Percentiles rank a stretch among this genome's conserved stretches.
Evolutionary conservation across 2,113 vertebrate genomes (phyloP).

Genomic region (Brachypteracias leptosomus): DNA sequence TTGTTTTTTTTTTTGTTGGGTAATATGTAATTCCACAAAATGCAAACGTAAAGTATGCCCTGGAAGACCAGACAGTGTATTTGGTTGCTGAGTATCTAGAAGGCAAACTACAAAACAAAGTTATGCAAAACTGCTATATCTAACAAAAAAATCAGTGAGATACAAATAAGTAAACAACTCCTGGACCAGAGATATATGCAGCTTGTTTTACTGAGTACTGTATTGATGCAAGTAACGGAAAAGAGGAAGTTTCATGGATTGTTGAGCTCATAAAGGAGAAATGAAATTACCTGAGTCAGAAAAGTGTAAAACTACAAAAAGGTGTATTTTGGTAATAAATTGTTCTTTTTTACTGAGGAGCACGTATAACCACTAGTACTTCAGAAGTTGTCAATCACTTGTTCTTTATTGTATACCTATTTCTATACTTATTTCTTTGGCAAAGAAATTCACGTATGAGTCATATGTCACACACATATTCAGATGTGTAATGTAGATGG

Average conservation of each 20-base stretch:
- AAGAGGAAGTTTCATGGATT: not conserved
- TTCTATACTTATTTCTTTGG: not conserved
- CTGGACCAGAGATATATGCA: not conserved
- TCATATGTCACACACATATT: too few species aligned
- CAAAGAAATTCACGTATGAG: too few species aligned
- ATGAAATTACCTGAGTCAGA: not conserved
- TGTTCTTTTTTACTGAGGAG: not conserved
- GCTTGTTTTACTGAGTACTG: not conserved
- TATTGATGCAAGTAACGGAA: not conserved
- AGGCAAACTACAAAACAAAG: not conserved
- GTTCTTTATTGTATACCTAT: not conserved
- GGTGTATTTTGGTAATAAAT: not conserved
- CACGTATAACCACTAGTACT: accelerated
- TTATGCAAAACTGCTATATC: not conserved
- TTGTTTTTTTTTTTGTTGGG: not conserved
- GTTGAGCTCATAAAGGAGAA: not conserved
- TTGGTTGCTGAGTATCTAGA: not conserved
- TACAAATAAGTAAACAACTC: not conserved
- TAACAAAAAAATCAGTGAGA: not conserved
- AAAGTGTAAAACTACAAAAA: not conserved
- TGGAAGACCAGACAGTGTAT: not conserved
- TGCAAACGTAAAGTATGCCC: not conserved
- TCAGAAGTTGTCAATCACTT: not conserved
- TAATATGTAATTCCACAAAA: not conserved
- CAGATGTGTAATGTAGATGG: not conserved